Evolutionary conservation across 2,888 invertebrate genomes (phyloP), one percentile per base, ranked within the genome.

Genomic region (Aelia acuminata): DNA sequence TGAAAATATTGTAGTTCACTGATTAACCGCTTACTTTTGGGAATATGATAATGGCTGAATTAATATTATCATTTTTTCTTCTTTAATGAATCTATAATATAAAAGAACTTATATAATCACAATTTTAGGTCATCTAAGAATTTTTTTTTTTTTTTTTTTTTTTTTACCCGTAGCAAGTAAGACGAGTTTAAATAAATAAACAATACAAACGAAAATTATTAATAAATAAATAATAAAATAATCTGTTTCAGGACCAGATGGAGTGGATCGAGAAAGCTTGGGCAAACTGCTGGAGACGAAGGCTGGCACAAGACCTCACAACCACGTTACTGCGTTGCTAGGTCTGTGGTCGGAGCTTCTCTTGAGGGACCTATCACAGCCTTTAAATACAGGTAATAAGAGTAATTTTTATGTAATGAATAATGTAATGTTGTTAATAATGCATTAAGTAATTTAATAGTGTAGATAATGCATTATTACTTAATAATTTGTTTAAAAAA

Each of bases 341-440:
- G 96, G 96, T 0, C 95, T 96, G 0, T 97, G 97, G 97, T 95
- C 96, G 80, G 96, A 96, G 91, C 92, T 97, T 47, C 92, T 97
- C 43, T 93, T 96, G 91, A 95, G 95, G 89, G 97, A 97, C 91
- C 93, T 97, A 85, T 94, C 95, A 13, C 94, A 94, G 87, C 95
- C 96, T 11, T 93, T 95, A 20, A 95, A 95, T 91, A 92, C 94
- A 70, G 92, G 93, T 87, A 93, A 93, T 70, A 93, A 31, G 89
- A 15, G 31, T 0, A 63, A n/a, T n/a, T n/a, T n/a, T n/a, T n/a
- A n/a, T n/a, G n/a, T n/a, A n/a, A n/a, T n/a, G n/a, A n/a, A n/a
- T n/a, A n/a, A n/a, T n/a, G n/a, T n/a, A n/a, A n/a, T n/a, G n/a
- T n/a, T n/a, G n/a, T n/a, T n/a, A n/a, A n/a, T n/a, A n/a, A n/a